These are phyloP conservation scores for Chrysotoxum bicinctum DNA, from an alignment of 2,888 invertebrate species.

Conservation along the genomic window DNA sequence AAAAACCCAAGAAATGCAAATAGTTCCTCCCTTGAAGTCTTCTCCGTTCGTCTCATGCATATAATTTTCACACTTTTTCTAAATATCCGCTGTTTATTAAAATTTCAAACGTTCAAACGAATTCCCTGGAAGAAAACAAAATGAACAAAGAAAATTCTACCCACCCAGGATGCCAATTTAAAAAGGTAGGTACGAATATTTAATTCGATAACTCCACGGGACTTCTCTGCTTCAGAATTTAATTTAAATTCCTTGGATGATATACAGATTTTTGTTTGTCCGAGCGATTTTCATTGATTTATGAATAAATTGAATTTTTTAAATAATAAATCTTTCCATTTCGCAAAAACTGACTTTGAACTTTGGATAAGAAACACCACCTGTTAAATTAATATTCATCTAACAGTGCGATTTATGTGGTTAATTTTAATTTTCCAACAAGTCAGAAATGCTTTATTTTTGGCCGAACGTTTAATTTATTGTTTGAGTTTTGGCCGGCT, in stretches of 20 bases:
- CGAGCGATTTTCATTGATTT: conserved; percentile 13
- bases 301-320: conserved; percentile 15
- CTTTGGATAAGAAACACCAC: neutral
- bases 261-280: neutral
- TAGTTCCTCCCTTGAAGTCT: too few species aligned
- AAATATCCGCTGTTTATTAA: neutral
- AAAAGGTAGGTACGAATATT: neutral
- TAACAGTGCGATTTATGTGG: neutral
- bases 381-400: neutral
- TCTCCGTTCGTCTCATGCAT: too few species aligned
- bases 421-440: neutral
- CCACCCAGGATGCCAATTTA: neutral
- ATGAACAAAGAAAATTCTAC: neutral
- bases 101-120: neutral
- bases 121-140: neutral
- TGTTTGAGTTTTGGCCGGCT: neutral
- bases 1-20: too few species aligned
- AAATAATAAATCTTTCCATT: conserved; percentile 20
- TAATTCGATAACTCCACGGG: neutral
- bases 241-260: conserved; percentile 10
- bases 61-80: neutral
- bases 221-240: neutral
- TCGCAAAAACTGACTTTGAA: neutral
- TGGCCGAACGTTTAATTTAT: neutral
- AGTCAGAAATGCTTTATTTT: neutral